Conservation (phyloP, 1,140 invertebrate genomes). For the Arion vulgaris region DNA sequence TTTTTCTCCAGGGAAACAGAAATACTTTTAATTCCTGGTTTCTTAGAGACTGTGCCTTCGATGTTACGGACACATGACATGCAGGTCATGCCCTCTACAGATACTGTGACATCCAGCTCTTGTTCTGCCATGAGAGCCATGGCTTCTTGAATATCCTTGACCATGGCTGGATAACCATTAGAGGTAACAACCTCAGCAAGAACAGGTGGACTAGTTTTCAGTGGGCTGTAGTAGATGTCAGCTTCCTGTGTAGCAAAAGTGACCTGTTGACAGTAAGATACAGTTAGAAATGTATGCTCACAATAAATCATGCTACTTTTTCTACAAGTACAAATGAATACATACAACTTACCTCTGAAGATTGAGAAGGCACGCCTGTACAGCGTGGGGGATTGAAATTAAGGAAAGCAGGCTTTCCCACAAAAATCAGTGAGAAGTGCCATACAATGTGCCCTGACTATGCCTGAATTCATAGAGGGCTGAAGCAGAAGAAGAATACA, state of each 20-base stretch:
- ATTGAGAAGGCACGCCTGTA: too few species aligned
- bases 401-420: too few species aligned
- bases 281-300: too few species aligned
- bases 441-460: too few species aligned
- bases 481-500: too few species aligned
- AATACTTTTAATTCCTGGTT: constrained; percentile 65
- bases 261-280: constrained; percentile 27
- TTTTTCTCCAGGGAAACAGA: constrained; percentile 65
- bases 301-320: too few species aligned
- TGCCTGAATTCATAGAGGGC: too few species aligned
- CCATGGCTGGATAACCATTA: constrained; percentile 67
- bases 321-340: too few species aligned
- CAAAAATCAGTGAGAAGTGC: too few species aligned
- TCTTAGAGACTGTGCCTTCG: constrained; percentile 60
- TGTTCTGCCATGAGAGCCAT: neutral
- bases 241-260: constrained; percentile 58
- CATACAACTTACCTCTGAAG: too few species aligned
- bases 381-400: too few species aligned
- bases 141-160: constrained; percentile 40
- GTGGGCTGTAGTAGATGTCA: constrained; percentile 61
- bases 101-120: constrained; percentile 17
- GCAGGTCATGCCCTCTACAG: constrained; percentile 70
- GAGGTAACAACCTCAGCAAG: constrained; percentile 64
- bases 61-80: constrained; percentile 72
- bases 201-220: constrained; percentile 54